Conservation (phyloP, 1,140 invertebrate species). For the Leptinotarsa lineolata region DNA sequence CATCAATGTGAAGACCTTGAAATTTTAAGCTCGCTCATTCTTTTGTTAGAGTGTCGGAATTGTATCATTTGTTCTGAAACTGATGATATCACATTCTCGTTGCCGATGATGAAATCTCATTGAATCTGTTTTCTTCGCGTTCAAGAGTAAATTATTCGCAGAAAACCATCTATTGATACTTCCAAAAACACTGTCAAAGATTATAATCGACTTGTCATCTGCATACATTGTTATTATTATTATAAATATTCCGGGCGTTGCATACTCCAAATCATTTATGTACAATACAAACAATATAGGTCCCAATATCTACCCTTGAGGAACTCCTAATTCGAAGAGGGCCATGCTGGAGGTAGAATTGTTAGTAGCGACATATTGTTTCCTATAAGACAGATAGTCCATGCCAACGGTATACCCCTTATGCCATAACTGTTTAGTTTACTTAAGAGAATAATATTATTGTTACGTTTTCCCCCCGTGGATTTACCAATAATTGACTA, state of each 20-base stretch:
- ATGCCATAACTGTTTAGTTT: background rate
- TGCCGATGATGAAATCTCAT: no score
- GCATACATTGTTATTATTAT: background rate
- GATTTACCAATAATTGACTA: no score
- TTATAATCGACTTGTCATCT: background rate
- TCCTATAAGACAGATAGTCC: background rate
- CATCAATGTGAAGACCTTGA: background rate
- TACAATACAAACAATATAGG: background rate
- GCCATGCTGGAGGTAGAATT: background rate
- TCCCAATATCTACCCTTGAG: background rate
- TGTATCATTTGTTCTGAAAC: background rate
- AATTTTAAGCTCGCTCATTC: background rate
- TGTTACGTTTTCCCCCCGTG: no score
- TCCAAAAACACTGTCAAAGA: background rate
- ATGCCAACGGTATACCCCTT: background rate
- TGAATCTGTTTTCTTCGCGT: no score
- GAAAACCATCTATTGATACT: background rate
- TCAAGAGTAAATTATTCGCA: background rate
- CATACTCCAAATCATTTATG: background rate
- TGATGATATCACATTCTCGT: no score
- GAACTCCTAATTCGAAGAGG: background rate
- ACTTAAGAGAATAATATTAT: background rate
- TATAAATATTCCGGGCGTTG: no score
- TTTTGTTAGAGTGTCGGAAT: background rate
- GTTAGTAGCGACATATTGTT: background rate